Evolutionary conservation across 2,797 vertebrate species (phyloP).

Genomic region (Sarcophilus harrisii): DNA sequence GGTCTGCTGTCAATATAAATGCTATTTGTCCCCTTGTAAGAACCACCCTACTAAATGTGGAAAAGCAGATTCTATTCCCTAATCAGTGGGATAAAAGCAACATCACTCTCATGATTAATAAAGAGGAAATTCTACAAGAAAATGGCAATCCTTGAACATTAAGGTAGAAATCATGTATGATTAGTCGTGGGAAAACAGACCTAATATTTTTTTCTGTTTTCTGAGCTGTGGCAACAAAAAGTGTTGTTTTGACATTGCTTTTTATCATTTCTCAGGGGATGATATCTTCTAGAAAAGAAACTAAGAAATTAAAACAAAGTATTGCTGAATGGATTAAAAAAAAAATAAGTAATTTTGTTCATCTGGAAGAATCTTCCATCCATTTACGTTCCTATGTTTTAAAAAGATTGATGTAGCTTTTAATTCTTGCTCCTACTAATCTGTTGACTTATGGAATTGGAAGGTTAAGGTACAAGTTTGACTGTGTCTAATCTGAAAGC

Average conservation of each 20-base stretch:
- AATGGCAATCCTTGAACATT: background rate
- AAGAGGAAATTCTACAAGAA: background rate
- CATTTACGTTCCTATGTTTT: background rate
- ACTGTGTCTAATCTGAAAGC: conserved; percentile 30
- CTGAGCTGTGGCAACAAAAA: background rate
- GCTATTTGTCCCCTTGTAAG: background rate
- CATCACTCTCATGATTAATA: conserved; percentile 6
- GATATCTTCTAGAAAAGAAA: background rate
- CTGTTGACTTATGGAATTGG: background rate
- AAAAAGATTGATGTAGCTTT: background rate
- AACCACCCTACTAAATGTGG: background rate
- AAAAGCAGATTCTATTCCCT: background rate
- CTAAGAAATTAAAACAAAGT: background rate
- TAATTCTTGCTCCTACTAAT: background rate
- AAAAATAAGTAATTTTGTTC: background rate
- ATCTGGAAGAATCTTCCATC: background rate
- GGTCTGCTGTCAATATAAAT: background rate
- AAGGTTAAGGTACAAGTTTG: conserved; percentile 18
- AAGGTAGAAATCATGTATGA: conserved; percentile 8
- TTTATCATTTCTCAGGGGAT: background rate
- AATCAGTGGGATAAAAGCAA: background rate
- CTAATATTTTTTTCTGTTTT: background rate
- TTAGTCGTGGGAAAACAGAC: background rate
- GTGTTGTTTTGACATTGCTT: background rate
- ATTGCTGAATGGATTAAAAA: background rate